Percentiles rank a stretch among this genome's conserved stretches.
Conservation (phyloP, 2,113 vertebrate genomes). For the Irena cyanogastra region DNA sequence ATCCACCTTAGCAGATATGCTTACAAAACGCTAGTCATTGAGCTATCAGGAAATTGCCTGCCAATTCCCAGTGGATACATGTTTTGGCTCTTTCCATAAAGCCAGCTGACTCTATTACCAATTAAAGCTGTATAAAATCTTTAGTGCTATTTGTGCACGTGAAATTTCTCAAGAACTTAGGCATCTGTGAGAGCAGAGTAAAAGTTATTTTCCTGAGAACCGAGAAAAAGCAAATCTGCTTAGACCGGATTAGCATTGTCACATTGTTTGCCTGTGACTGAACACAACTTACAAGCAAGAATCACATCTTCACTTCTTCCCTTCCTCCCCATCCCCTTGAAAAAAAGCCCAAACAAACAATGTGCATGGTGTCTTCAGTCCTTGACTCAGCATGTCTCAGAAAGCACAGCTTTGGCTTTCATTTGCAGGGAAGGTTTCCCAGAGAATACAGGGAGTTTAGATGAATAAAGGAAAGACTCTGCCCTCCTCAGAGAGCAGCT, state of each 20-base stretch:
- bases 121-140: neutral
- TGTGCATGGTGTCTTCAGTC: neutral
- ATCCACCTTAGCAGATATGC: neutral
- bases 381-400: neutral
- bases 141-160: neutral
- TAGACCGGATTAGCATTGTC: neutral
- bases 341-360: neutral
- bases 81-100: neutral
- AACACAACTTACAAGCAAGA: neutral
- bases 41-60: neutral
- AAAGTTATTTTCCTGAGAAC: neutral
- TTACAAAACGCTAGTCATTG: neutral
- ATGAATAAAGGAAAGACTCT: neutral
- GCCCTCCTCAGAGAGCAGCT: neutral
- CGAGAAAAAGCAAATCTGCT: neutral
- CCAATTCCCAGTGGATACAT: neutral
- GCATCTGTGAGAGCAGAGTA: neutral
- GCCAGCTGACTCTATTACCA: neutral
- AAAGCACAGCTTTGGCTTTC: neutral
- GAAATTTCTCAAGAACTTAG: neutral
- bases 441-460: neutral
- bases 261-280: neutral
- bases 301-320: neutral
- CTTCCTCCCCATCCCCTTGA: rapidly evolving
- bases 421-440: neutral